phyloP scores from a whole-genome alignment of 35 echinoderm and acorn worm genomes.

The Amphiura filiformis region DNA sequence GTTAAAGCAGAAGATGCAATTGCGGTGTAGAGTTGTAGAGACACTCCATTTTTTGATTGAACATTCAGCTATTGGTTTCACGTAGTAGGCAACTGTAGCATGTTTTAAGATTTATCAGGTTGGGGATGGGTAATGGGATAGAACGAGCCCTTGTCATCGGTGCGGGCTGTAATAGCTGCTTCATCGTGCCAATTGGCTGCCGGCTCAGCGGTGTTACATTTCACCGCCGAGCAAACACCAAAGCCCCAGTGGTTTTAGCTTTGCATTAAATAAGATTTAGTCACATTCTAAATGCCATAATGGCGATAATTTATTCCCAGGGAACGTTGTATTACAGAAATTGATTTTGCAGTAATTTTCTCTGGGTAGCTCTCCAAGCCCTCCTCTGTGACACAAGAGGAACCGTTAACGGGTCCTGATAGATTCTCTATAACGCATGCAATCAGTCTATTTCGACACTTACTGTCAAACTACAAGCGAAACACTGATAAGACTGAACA shows the following conservation, averaged over 20 bases:
- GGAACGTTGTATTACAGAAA: constrained; percentile 7
- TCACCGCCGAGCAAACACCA: constrained; percentile 6
- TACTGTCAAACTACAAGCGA: background rate
- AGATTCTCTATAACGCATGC: background rate
- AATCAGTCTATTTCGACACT: constrained; percentile 1
- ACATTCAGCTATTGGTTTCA: background rate
- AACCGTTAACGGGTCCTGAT: constrained; percentile 9
- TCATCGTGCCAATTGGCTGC: constrained; percentile 1
- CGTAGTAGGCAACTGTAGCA: constrained; percentile 7
- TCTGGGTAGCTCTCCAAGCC: constrained; percentile 9
- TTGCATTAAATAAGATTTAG: constrained; percentile 15
- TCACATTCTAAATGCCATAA: constrained; percentile 15
- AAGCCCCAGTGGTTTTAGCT: constrained; percentile 10
- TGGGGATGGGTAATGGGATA: background rate
- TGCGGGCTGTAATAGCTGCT: background rate
- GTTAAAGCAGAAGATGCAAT: background rate
- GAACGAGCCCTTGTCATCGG: constrained; percentile 3
- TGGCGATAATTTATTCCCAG: constrained; percentile 14
- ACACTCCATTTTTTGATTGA: background rate
- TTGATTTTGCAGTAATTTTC: constrained; percentile 15
- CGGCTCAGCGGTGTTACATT: constrained; percentile 3
- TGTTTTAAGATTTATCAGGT: constrained; percentile 5
- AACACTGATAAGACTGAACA: background rate
- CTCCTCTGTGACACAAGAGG: background rate
- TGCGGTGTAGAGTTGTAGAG: background rate